These are phyloP conservation scores for Saguinus midas DNA, from an alignment of 2,113 vertebrate species.

Conservation along the genomic window DNA sequence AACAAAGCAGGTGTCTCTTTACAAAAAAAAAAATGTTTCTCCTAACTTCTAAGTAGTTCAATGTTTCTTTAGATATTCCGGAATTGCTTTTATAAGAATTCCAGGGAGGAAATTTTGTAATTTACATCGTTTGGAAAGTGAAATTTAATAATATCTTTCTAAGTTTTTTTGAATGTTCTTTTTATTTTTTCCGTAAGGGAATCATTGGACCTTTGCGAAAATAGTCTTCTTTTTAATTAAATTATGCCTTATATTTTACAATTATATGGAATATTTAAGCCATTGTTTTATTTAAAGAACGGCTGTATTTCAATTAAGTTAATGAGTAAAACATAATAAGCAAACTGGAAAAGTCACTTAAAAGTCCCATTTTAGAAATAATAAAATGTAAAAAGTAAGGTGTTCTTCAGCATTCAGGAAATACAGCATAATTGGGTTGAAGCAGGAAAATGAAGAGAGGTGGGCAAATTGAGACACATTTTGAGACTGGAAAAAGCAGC, in stretches of 20 bases:
- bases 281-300: neutral
- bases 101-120: neutral
- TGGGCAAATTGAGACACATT: neutral
- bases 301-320: neutral
- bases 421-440: neutral
- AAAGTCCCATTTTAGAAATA: constrained; percentile 23
- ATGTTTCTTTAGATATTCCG: neutral
- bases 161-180: neutral
- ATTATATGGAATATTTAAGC: neutral
- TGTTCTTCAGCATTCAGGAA: constrained; percentile 6
- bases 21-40: neutral
- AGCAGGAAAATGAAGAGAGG: neutral
- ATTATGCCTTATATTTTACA: neutral
- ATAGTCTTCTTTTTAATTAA: neutral
- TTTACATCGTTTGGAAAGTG: neutral
- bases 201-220: neutral
- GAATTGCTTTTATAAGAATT: constrained; percentile 18
- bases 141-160: neutral
- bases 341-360: neutral
- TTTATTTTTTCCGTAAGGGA: neutral
- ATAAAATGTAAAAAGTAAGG: neutral
- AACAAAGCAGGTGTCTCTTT: neutral
- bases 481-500: neutral
- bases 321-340: neutral
- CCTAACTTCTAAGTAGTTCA: neutral